These are phyloP conservation scores for Cartodere bifasciata DNA, from an alignment of 2,888 invertebrate genomes.

Conservation along the genomic window DNA sequence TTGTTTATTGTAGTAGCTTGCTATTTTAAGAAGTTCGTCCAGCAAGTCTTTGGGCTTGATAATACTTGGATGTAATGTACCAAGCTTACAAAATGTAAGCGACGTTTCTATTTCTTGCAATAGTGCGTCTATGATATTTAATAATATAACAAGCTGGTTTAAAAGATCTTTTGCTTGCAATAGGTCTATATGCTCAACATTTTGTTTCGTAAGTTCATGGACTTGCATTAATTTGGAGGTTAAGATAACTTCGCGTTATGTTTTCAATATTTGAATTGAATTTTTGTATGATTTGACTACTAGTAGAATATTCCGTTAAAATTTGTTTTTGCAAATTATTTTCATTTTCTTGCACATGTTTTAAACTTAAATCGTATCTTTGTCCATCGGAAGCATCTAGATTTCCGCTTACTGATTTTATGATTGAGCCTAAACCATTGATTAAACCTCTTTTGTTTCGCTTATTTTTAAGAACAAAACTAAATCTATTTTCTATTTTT, in stretches of 20 bases:
- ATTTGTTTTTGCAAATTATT: too few relatives aligned
- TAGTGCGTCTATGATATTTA: too few relatives aligned
- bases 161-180: conserved; percentile 1
- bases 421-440: neutral
- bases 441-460: neutral
- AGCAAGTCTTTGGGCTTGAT: conserved; percentile 1
- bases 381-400: neutral
- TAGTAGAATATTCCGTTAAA: conserved; percentile 1
- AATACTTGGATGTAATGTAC: conserved; percentile 1
- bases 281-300: neutral
- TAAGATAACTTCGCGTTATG: neutral
- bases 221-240: neutral
- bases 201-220: neutral
- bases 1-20: neutral
- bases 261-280: neutral
- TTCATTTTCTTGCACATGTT: too few relatives aligned
- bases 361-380: neutral
- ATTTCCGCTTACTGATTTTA: neutral
- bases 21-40: neutral
- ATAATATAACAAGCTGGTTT: too few relatives aligned
- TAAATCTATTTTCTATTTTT: neutral
- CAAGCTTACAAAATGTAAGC: too few relatives aligned
- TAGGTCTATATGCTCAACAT: neutral
- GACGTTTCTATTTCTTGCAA: too few relatives aligned
- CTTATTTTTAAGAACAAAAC: neutral